A percentile compares a stretch with the other conserved stretches of the same genome.
Conservation (phyloP, 2,888 invertebrate genomes). For the Nasonovia ribisnigri region DNA sequence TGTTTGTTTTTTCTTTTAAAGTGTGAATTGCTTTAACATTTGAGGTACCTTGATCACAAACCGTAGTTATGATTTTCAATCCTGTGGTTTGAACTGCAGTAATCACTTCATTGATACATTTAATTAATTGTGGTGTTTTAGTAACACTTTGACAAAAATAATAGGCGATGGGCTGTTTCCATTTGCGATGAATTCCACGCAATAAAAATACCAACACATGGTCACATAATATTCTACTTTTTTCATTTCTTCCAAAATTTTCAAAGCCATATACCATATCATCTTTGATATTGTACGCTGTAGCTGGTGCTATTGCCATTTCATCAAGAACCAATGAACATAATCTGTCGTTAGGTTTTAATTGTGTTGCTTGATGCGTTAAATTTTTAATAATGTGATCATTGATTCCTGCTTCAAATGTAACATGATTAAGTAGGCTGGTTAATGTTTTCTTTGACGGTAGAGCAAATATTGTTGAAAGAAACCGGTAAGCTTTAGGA, state of each 20-base stretch:
- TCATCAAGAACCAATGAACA: slow-evolving; percentile 32
- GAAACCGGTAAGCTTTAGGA: slow-evolving; percentile 34
- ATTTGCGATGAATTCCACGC: slow-evolving; percentile 32
- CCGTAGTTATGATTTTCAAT: not conserved
- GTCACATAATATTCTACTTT: slow-evolving; percentile 3
- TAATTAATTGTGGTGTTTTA: slow-evolving; percentile 3
- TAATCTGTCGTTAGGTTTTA: slow-evolving; percentile 2
- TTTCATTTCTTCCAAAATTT: not conserved
- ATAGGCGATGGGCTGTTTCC: slow-evolving; percentile 38
- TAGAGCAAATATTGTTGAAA: slow-evolving; percentile 27
- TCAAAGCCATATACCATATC: slow-evolving; percentile 37
- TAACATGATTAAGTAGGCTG: slow-evolving; percentile 7
- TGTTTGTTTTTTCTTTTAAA: slow-evolving; percentile 21
- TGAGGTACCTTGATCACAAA: not conserved
- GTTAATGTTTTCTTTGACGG: slow-evolving; percentile 31
- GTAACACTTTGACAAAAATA: slow-evolving; percentile 40
- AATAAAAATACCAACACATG: slow-evolving; percentile 46
- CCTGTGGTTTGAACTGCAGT: slow-evolving; percentile 26
- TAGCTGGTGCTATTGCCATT: slow-evolving; percentile 26
- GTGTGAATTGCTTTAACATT: slow-evolving; percentile 50
- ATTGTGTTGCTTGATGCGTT: not conserved
- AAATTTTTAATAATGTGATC: slow-evolving; percentile 20
- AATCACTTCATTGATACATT: slow-evolving; percentile 51
- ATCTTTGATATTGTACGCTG: slow-evolving; percentile 1
- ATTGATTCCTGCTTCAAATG: slow-evolving; percentile 36